These are phyloP conservation scores for Poecilia velifera DNA, from an alignment of 2,797 vertebrate species.

Conservation along the genomic window DNA sequence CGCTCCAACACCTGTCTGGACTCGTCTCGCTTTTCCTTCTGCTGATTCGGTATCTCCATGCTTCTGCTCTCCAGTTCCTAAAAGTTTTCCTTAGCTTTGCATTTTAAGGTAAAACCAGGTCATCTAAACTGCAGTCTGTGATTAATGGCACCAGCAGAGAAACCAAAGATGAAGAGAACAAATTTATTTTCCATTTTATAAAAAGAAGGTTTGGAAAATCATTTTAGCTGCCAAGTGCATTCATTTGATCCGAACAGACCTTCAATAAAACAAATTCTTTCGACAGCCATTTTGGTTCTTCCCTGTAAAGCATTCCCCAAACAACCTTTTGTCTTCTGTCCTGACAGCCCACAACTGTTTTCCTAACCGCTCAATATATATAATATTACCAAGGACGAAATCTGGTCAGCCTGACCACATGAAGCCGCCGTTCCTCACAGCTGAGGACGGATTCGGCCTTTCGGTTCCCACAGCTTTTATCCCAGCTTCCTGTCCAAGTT, in stretches of 20 bases:
- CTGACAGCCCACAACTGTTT: slow-evolving; percentile 74
- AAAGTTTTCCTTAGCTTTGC: slow-evolving; percentile 33
- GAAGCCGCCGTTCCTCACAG: slow-evolving; percentile 50
- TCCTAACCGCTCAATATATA: slow-evolving; percentile 76
- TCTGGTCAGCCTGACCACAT: slow-evolving; percentile 54
- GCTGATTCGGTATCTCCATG: slow-evolving; percentile 14
- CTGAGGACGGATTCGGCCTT: slow-evolving; percentile 50
- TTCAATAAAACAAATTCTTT: slow-evolving; percentile 78
- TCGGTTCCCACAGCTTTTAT: slow-evolving; percentile 42
- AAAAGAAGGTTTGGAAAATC: slow-evolving; percentile 65
- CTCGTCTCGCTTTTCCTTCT: slow-evolving; percentile 56
- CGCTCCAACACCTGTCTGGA: slow-evolving; percentile 71
- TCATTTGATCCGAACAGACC: slow-evolving; percentile 74
- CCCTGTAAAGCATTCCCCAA: slow-evolving; percentile 61
- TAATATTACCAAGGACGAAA: slow-evolving; percentile 78
- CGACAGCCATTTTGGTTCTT: slow-evolving; percentile 74
- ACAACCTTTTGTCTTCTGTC: slow-evolving; percentile 71
- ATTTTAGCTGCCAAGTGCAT: slow-evolving; percentile 55
- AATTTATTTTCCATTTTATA: slow-evolving; percentile 69
- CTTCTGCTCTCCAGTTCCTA: slow-evolving; percentile 12
- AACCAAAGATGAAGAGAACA: slow-evolving; percentile 28
- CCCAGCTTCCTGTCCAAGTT: slow-evolving; percentile 15
- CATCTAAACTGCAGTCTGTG: slow-evolving; percentile 35
- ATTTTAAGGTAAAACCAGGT: background rate
- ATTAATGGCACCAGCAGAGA: slow-evolving; percentile 61